phyloP scores from a whole-genome alignment of 2,797 vertebrate species.

The Onychomys torridus region DNA sequence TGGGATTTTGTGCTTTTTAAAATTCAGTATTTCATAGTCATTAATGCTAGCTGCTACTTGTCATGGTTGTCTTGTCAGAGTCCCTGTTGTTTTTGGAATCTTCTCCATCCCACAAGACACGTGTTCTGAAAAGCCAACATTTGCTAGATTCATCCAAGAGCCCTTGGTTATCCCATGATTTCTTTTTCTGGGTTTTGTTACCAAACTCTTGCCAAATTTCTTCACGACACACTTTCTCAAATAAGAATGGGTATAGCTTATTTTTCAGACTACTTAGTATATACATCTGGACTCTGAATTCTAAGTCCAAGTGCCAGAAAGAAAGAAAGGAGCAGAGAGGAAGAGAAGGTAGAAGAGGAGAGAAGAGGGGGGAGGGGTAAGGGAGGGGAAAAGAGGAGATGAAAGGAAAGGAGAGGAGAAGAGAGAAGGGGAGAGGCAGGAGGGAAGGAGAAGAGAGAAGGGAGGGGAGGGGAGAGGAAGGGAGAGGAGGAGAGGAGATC shows the following conservation, averaged over 20 bases:
- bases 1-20: conserved; percentile 43
- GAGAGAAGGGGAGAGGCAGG: background rate
- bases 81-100: background rate
- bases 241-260: background rate
- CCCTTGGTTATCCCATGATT: background rate
- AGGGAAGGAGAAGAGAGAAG: background rate
- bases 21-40: conserved; percentile 49
- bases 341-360: background rate
- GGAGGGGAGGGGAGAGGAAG: fast-evolving
- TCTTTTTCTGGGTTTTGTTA: conserved; percentile 27
- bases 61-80: background rate
- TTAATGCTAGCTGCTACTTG: conserved; percentile 12
- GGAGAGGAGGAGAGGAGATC: background rate
- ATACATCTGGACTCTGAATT: background rate
- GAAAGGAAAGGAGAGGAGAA: background rate
- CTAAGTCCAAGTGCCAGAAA: background rate
- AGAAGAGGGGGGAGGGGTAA: too few relatives aligned
- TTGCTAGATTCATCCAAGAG: conserved; percentile 19
- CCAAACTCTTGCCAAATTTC: conserved; percentile 19
- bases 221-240: background rate
- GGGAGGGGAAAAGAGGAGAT: background rate
- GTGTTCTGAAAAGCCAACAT: conserved; percentile 3
- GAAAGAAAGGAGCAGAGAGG: background rate
- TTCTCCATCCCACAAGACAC: conserved; percentile 34
- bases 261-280: background rate